Evolutionary conservation across 1,140 invertebrate genomes (phyloP).

Genomic region (Rhagoletis pomonella): DNA sequence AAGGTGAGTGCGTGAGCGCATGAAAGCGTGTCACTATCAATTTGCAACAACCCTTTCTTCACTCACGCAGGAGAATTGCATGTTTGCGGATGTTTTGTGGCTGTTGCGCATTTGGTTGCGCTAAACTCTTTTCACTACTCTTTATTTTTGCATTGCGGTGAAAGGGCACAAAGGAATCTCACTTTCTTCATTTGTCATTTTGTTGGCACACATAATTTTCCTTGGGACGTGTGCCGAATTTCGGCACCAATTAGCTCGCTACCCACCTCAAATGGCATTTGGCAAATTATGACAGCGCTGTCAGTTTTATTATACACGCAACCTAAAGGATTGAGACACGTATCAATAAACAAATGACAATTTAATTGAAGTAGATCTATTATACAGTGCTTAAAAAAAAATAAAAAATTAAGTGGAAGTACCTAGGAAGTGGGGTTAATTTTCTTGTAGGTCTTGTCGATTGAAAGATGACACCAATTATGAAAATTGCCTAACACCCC

Average conservation of each 20-base stretch:
- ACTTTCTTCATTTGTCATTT: slow-evolving; percentile 28
- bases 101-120: background rate
- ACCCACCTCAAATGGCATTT: slow-evolving; percentile 26
- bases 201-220: background rate
- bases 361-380: background rate
- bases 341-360: background rate
- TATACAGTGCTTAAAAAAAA: no score
- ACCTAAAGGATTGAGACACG: background rate
- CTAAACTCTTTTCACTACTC: background rate
- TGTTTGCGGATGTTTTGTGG: background rate
- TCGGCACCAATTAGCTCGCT: slow-evolving; percentile 23
- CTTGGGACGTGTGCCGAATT: background rate
- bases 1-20: slow-evolving; percentile 45
- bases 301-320: background rate
- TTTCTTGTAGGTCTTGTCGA: no score
- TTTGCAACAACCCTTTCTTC: slow-evolving; percentile 45
- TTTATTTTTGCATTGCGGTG: background rate
- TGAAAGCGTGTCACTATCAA: slow-evolving; percentile 43
- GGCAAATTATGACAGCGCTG: slow-evolving; percentile 48
- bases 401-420: no score
- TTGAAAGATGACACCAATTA: no score
- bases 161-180: slow-evolving; percentile 22
- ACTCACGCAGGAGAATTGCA: background rate
- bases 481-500: no score
- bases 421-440: no score